Percentiles rank a stretch among this genome's conserved stretches.
These are phyloP conservation scores for Hyperoodon ampullatus DNA, from an alignment of 2,113 vertebrate species.

Conservation along the genomic window DNA sequence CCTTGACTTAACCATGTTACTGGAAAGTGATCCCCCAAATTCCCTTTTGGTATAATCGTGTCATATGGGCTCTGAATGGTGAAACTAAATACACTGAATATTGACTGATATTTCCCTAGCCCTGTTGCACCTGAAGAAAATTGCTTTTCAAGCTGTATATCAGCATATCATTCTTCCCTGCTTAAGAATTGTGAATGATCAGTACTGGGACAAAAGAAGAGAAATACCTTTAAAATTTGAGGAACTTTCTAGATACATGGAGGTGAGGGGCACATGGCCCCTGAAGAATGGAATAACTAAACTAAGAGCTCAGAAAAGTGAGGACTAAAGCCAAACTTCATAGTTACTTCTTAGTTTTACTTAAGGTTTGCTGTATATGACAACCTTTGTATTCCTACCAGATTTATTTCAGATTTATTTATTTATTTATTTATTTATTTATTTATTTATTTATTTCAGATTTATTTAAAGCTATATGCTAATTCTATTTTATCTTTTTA, in stretches of 20 bases:
- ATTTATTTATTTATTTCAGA: no score
- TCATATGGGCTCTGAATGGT: not conserved
- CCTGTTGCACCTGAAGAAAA: not conserved
- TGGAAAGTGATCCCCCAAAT: not conserved
- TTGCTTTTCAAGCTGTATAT: not conserved
- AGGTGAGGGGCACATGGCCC: not conserved
- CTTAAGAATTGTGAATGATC: not conserved
- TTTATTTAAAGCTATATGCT: not conserved
- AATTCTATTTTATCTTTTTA: constrained; percentile 51
- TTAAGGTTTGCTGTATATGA: not conserved
- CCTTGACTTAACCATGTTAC: not conserved
- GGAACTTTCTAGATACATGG: not conserved
- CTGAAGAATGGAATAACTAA: not conserved
- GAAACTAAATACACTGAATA: not conserved
- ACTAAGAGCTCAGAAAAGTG: not conserved
- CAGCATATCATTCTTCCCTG: not conserved
- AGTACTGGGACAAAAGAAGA: not conserved
- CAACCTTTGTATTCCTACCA: not conserved
- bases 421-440: no score
- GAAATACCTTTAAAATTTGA: not conserved
- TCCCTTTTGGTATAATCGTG: not conserved
- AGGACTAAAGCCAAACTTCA: not conserved
- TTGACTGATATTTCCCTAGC: not conserved
- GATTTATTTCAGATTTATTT: not conserved
- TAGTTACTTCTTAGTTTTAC: not conserved